These are phyloP conservation scores for Diuraphis noxia DNA, from an alignment of 1,140 invertebrate genomes.

Conservation along the genomic window DNA sequence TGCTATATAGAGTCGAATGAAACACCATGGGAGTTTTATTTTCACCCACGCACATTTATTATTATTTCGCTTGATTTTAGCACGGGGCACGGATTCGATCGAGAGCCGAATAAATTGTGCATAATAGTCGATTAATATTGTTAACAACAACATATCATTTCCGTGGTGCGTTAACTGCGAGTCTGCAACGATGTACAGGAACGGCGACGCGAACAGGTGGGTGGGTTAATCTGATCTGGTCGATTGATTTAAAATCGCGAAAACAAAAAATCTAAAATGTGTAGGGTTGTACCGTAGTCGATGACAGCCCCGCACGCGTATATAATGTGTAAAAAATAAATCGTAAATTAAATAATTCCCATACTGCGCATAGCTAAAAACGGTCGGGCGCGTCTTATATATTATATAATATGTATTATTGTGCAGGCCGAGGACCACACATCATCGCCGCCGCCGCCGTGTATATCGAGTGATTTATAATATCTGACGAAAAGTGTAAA, in stretches of 20 bases:
- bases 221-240: no score
- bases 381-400: not conserved
- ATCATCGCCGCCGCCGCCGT: not conserved
- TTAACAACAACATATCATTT: not conserved
- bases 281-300: not conserved
- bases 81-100: not conserved
- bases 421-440: slow-evolving; percentile 27
- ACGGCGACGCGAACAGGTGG: not conserved
- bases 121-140: no score
- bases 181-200: no score
- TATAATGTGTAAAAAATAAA: not conserved
- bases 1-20: not conserved
- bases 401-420: no score
- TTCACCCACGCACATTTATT: not conserved
- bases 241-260: not conserved
- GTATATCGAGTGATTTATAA: slow-evolving; percentile 28
- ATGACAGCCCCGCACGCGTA: not conserved
- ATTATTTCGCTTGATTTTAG: not conserved
- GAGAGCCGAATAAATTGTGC: not conserved
- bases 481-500: not conserved
- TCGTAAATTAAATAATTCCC: not conserved
- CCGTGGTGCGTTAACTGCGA: not conserved
- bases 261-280: not conserved
- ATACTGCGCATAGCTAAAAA: not conserved
- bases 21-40: slow-evolving; percentile 18